Evolutionary conservation across 30 jellyfish, hydroid and myxozoan genomes (phyloP).

Genomic region (Hydra vulgaris): DNA sequence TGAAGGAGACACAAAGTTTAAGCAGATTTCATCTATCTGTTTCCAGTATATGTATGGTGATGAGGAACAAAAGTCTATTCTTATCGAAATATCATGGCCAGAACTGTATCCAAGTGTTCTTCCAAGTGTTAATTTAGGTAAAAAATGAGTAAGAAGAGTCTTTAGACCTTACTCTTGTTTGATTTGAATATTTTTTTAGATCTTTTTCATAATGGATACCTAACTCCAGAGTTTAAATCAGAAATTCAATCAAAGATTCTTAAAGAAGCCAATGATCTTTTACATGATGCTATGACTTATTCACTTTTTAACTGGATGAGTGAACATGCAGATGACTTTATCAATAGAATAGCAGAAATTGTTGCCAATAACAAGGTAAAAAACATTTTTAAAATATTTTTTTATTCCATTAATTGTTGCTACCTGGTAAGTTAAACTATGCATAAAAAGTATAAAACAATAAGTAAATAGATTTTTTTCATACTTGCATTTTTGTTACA

Average conservation of each 20-base stretch:
- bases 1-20: conserved; percentile 81
- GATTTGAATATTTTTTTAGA: conserved; percentile 19
- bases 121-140: conserved; percentile 48
- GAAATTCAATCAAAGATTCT: conserved; percentile 38
- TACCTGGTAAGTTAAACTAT: too few species aligned
- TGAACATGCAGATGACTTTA: conserved; percentile 53
- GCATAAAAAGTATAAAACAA: too few species aligned
- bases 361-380: conserved; percentile 1
- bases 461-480: too few species aligned
- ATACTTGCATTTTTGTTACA: too few species aligned
- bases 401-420: background rate
- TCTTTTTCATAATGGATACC: conserved; percentile 53
- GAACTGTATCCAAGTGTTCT: conserved; percentile 56
- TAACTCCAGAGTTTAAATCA: conserved; percentile 48
- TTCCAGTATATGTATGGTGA: conserved; percentile 77
- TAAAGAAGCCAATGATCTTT: conserved; percentile 66
- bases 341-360: conserved; percentile 68
- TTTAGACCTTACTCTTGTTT: background rate
- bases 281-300: conserved; percentile 78
- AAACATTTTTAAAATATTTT: background rate
- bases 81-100: conserved; percentile 88
- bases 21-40: conserved; percentile 44
- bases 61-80: conserved; percentile 55
- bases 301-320: conserved; percentile 86
- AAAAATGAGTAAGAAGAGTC: background rate